Percentiles rank a stretch among this genome's conserved stretches.
These are phyloP conservation scores for Dicerorhinus sumatrensis DNA, from an alignment of 2,113 vertebrate genomes.

Conservation along the genomic window DNA sequence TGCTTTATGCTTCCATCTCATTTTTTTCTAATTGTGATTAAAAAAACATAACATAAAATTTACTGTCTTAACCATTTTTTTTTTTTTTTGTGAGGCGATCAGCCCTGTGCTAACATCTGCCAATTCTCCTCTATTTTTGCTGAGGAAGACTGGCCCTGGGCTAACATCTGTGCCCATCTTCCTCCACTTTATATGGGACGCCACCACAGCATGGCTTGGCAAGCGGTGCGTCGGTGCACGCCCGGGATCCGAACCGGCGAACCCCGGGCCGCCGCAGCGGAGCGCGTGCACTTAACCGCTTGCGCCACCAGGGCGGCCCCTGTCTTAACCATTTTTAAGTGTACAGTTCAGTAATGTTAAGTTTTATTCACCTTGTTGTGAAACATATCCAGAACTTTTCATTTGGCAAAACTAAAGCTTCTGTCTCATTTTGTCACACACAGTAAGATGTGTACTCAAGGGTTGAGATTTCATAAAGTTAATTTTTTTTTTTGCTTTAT, in stretches of 20 bases:
- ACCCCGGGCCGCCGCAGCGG: too few species aligned
- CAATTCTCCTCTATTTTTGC: too few species aligned
- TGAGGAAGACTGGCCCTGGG: too few species aligned
- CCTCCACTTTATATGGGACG: too few species aligned
- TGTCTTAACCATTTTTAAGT: background rate
- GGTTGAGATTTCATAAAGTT: background rate
- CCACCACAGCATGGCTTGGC: too few species aligned
- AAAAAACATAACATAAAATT: background rate
- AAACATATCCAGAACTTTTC: background rate
- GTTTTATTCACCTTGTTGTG: background rate
- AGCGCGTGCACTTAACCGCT: too few species aligned
- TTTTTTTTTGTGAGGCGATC: too few species aligned
- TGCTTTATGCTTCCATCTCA: background rate
- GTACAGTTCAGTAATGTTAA: background rate
- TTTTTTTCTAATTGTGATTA: background rate
- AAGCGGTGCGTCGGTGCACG: too few species aligned
- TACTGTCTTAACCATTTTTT: background rate
- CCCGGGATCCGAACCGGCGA: too few species aligned
- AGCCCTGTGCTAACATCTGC: too few species aligned
- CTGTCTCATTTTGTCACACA: background rate
- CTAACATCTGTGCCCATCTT: too few species aligned
- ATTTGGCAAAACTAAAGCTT: background rate
- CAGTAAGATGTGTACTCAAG: background rate
- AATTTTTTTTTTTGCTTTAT: background rate
- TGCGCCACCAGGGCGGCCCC: too few species aligned